Base-by-base conservation (phyloP, 2,888 invertebrate species). In the Drosophila ezoana region DNA sequence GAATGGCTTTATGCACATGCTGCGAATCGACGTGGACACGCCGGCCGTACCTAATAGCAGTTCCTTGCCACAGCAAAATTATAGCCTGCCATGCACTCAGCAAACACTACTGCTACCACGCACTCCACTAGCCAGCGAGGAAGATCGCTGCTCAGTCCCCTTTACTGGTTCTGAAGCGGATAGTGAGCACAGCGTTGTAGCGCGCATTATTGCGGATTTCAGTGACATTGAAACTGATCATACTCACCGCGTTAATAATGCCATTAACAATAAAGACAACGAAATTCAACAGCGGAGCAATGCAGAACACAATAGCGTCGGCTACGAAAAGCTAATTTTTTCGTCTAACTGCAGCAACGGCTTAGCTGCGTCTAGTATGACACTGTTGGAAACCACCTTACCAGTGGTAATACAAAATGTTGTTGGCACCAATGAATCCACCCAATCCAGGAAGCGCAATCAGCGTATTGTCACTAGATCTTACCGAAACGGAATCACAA, bases 1-100 rank as follows among this genome's bases (percentile, higher is more conserved):
- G 2, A 97, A 97, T 69, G 95, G 95, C 89, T 96, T 96, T 92
- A 95, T 97, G 79, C 96, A 97, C 86, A 96, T 97, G 88, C 93
- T 97, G 37, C 93, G 93, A 76, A 93, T 95, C 33, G 95, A 95
- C 76, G 92, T 94, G 79, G 94, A 94, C 72, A 82, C 80, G 63
- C 76, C 84, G 44, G 76, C 70, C 58, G 69, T 71, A 61, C 64
- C 73, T 62, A 64, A 28, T 57, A 51, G 40, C 59, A 53, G 43
- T 48, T 67, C 54, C 37, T 61, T 63, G 54, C 66, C 62, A 18
- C 80, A 76, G 28, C 82, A 72, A 40, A 70, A 37, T 53, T 68
- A 67, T 44, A 58, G 44, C 47, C 72, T 71, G 37, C 75, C 77
- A 20, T 54, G 60, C 47, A 68, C 92, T 59, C 93, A 65, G 13